Evolutionary conservation across 2,888 invertebrate genomes (phyloP).

Genomic region (Tinea semifulvella): DNA sequence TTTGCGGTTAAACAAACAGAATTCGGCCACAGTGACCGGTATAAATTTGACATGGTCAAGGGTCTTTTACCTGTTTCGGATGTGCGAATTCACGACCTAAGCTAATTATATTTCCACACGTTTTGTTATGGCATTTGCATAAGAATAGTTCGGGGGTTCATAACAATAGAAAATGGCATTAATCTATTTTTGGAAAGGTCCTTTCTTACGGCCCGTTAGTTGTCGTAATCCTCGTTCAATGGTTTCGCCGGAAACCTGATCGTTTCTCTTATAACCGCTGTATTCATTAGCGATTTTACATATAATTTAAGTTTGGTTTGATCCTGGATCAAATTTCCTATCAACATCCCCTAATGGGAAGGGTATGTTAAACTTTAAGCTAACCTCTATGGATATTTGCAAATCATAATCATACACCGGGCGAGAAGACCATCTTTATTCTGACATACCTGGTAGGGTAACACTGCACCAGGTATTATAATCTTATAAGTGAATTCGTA

Average conservation of each 20-base stretch:
- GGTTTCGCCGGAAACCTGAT: slow-evolving; percentile 52
- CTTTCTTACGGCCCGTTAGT: slow-evolving; percentile 19
- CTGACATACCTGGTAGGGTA: no score
- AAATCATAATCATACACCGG: no score
- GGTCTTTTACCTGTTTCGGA: slow-evolving; percentile 17
- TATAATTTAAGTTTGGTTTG: slow-evolving; percentile 12
- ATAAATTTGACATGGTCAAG: slow-evolving; percentile 38
- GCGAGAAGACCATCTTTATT: no score
- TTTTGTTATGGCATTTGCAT: slow-evolving; percentile 58
- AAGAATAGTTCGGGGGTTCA: slow-evolving; percentile 37
- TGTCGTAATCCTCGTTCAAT: slow-evolving; percentile 33
- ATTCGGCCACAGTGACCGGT: no score
- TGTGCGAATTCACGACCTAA: slow-evolving; percentile 33
- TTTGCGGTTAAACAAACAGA: no score
- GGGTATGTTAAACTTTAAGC: slow-evolving; percentile 2
- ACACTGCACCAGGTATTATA: no score
- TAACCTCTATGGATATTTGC: no score
- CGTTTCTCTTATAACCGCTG: slow-evolving; percentile 48
- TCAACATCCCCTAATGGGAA: slow-evolving; percentile 28
- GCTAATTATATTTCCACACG: slow-evolving; percentile 66
- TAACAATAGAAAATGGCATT: slow-evolving; percentile 46
- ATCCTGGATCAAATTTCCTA: slow-evolving; percentile 19
- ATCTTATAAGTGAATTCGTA: no score
- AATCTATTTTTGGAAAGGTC: slow-evolving; percentile 39
- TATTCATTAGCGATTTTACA: slow-evolving; percentile 12